Percentiles rank a stretch among this genome's conserved stretches.
Evolutionary conservation across 1,140 invertebrate genomes (phyloP).

Genomic region (Sarcophaga peregrina): DNA sequence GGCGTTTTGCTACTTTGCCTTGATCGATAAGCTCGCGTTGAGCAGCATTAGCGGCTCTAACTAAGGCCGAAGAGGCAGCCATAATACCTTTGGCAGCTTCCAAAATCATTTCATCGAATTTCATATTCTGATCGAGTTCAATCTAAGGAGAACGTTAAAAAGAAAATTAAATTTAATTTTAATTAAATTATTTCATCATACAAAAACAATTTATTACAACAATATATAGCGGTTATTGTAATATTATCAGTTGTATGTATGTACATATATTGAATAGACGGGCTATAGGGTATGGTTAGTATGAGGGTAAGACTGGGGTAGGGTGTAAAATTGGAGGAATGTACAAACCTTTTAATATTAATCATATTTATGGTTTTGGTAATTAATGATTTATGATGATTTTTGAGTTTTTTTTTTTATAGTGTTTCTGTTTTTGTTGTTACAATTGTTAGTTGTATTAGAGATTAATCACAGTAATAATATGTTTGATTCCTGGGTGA

Average conservation of each 20-base stretch:
- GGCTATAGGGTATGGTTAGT: too few species aligned
- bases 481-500: slow-evolving; percentile 99
- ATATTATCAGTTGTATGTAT: slow-evolving; percentile 11
- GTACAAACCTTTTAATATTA: too few species aligned
- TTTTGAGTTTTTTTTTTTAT: slow-evolving; percentile 50
- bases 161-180: neutral
- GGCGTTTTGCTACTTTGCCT: slow-evolving; percentile 83
- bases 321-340: too few species aligned
- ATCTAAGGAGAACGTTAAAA: slow-evolving; percentile 50
- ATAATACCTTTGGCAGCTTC: slow-evolving; percentile 98
- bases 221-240: neutral
- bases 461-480: slow-evolving; percentile 78
- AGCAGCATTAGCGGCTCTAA: slow-evolving; percentile 95
- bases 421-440: slow-evolving; percentile 49
- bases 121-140: slow-evolving; percentile 92
- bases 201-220: neutral
- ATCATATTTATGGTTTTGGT: slow-evolving; percentile 38
- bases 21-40: slow-evolving; percentile 93
- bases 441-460: slow-evolving; percentile 38
- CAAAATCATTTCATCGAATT: slow-evolving; percentile 99
- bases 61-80: slow-evolving; percentile 93
- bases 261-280: too few species aligned
- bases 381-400: slow-evolving; percentile 37
- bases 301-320: too few species aligned
- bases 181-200: neutral